Base-by-base conservation (phyloP, 2,113 vertebrate species). In the Thalassarche chlororhynchos region DNA sequence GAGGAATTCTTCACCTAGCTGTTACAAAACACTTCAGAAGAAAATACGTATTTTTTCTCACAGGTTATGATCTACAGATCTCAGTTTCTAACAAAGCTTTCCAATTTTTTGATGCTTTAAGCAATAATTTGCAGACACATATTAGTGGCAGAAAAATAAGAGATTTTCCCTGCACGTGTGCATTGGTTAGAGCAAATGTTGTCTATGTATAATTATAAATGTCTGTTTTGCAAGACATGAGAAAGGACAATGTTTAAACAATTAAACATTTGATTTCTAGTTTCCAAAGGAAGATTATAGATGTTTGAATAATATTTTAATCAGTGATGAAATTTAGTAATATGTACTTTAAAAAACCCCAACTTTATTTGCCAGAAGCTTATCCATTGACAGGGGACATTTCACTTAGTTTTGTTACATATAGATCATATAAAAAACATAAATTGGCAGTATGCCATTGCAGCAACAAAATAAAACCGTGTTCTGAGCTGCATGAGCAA, bases 251-350 rank as follows among this genome's bases (percentile, higher is more conserved):
- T 40, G 9, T 76, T 93, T 65, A 79, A 84, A 83, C 49, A 87
- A 89, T 58, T 68, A 91, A 87, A 87, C 9, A 64, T 75, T 44
- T 81, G 49, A 87, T 88, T 92, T 93, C 23, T 65, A 81, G 44
- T 91, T 32, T 74, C 36, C 44, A 60, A 66, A 70, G 62, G n/a
- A 36, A 79, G 74, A 86, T 83, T 84, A 94, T 26, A 71, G 26
- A 64, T 94, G 26, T 91, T 58, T 84, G 20, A 69, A 38, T 94
- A 93, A 74, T 88, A 81, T 76, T 91, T 40, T 84, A 91, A 91
- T 75, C 52, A 90, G 25, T 46, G 51, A 61, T 85, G 18, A 84
- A 83, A 78, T 60, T 78, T 93, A 93, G 36, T 49, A 82, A 80
- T 84, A 57, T 52, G 5, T 15, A 31, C 49, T 70, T 96, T 44